Conservation (phyloP, 2,888 invertebrate genomes). For the Xanthia icteritia region DNA sequence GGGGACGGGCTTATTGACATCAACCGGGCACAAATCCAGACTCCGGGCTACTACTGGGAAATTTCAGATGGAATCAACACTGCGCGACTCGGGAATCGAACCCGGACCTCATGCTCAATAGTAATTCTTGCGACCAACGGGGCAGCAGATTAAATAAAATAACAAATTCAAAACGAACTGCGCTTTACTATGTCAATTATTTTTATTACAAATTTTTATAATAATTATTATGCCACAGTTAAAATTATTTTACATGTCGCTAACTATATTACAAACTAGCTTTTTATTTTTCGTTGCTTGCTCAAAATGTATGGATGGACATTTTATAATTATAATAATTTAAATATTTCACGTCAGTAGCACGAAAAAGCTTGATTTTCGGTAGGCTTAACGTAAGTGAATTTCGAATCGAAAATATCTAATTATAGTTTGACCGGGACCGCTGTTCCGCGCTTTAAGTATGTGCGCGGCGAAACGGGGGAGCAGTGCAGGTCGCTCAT, state of each 20-base stretch:
- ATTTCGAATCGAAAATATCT: conserved; percentile 7
- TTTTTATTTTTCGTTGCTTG: conserved; percentile 63
- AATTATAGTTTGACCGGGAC: too few relatives aligned
- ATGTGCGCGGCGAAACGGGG: too few relatives aligned
- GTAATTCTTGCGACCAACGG: too few relatives aligned
- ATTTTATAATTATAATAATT: conserved; percentile 9
- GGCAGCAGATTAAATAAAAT: neutral
- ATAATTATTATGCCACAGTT: conserved; percentile 60
- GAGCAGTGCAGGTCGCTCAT: too few relatives aligned
- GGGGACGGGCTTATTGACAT: too few relatives aligned
- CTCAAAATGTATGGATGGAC: conserved; percentile 57
- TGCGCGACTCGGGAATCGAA: too few relatives aligned
- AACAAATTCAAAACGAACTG: conserved; percentile 58
- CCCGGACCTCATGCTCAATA: too few relatives aligned
- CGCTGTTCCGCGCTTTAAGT: too few relatives aligned
- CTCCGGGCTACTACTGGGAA: too few relatives aligned
- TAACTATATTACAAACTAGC: conserved; percentile 52
- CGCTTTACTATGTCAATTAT: conserved; percentile 61
- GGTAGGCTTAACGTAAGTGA: neutral
- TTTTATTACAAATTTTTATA: conserved; percentile 64
- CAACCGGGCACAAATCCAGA: too few relatives aligned
- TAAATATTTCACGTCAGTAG: neutral
- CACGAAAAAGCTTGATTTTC: neutral
- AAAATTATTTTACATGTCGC: conserved; percentile 58
- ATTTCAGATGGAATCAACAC: too few relatives aligned